Base-by-base conservation (phyloP, 2,113 vertebrate species). In the Erpornis zantholeuca region DNA sequence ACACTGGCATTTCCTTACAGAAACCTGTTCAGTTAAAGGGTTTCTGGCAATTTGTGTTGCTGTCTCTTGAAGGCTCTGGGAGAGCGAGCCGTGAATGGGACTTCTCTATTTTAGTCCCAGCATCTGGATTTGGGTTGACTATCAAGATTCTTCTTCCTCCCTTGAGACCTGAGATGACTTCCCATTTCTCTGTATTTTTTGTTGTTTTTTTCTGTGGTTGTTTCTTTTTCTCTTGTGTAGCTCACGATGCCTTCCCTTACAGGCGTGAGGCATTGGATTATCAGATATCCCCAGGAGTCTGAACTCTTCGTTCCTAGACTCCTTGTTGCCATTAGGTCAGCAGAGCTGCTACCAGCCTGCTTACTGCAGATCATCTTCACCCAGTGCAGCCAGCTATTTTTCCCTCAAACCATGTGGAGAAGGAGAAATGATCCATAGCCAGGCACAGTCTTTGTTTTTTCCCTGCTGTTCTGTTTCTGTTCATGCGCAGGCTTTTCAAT, bases 341-440 rank as follows among this genome's bases (percentile, higher is more conserved):
- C 56, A 80, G 45, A n/a, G 22, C 63, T 91, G 49, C 42, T 49
- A 40, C 19, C 20, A 83, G 22, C 56, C 61, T 53, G 40, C 53
- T 77, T 56, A 9, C 56, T 83, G 40, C 63, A 82, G 61, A 69
- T 61, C 77, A 42, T 20, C 45, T 59, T 82, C 90, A 66, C 68
- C 73, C 54, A 66, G 20, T 40, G 82, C 56, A 66, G 70, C 44
- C 64, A 90, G 78, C 71, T 92, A 90, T 94, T 95, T 89, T 94
- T 83, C 87, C 90, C 79, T 94, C 78, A 91, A 92, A 90, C 75
- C 71, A 35, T 86, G 87, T 96, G 75, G 66, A 72, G 88, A 86
- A 94, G 66, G 80, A 88, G 83, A 96, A 97, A 86, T 60, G 70
- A 96, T 93, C 93, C 88, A 59, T 85, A 80, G 31, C 69, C 50